phyloP scores from a whole-genome alignment of 2,797 vertebrate species.

The Mormyrus hasselquistii region DNA sequence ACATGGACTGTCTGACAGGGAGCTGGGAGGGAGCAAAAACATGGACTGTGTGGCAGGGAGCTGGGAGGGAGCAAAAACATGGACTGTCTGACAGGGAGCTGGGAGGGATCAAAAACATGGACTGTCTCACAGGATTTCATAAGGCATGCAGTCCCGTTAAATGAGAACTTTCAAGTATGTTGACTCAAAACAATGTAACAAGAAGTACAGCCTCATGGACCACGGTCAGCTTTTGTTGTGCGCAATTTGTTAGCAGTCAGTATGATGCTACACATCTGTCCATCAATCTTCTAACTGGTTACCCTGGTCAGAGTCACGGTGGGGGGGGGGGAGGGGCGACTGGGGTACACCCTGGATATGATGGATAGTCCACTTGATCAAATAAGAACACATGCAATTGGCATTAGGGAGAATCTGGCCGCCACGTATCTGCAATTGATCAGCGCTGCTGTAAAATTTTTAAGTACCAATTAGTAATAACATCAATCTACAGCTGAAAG shows the following conservation, averaged over 20 bases:
- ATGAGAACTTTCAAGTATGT: conserved; percentile 19
- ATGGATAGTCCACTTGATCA: neutral
- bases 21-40: neutral
- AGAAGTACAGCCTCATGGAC: conserved; percentile 20
- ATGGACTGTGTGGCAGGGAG: too few species aligned
- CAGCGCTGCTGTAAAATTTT: neutral
- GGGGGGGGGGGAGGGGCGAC: neutral
- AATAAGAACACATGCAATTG: neutral
- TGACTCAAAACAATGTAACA: conserved; percentile 34
- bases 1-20: too few species aligned
- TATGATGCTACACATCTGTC: neutral
- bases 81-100: neutral
- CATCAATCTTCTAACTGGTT: neutral
- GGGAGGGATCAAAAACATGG: too few species aligned
- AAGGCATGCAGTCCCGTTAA: neutral
- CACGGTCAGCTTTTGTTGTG: neutral
- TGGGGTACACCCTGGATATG: neutral
- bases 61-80: neutral
- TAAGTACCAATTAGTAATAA: conserved; percentile 2
- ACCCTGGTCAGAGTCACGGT: neutral
- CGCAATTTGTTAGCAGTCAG: conserved; percentile 9
- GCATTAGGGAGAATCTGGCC: neutral
- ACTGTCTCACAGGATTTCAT: neutral
- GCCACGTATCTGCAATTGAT: neutral
- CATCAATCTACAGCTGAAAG: neutral